Conservation (phyloP, 2,888 invertebrate genomes). For the Protula sp. region DNA sequence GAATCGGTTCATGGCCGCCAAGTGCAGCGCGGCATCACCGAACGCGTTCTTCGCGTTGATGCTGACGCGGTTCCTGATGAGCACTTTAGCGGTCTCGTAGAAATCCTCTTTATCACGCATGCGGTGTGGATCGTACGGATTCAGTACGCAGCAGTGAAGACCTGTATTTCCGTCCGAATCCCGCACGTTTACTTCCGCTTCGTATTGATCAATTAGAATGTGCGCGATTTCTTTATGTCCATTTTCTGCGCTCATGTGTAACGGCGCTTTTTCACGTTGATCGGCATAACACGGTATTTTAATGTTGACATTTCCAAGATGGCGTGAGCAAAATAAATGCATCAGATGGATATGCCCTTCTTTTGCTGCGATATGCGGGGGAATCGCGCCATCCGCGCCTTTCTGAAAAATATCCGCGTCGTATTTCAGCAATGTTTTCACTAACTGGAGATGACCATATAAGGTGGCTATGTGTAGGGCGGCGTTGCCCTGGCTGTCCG, state of each 20-base stretch:
- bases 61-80: constrained; percentile 21
- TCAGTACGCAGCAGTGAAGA: constrained; percentile 26
- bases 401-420: constrained; percentile 29
- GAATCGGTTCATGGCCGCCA: constrained; percentile 27
- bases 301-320: constrained; percentile 24
- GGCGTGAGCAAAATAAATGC: constrained; percentile 24
- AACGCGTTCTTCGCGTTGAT: constrained; percentile 26
- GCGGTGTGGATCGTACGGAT: constrained; percentile 20
- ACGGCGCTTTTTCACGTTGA: constrained; percentile 24
- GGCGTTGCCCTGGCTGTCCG: constrained; percentile 25
- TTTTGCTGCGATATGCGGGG: constrained; percentile 29
- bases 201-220: constrained; percentile 24
- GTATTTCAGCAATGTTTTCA: constrained; percentile 23
- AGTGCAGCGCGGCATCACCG: constrained; percentile 27
- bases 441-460: constrained; percentile 29
- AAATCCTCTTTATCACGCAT: constrained; percentile 31
- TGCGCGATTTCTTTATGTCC: constrained; percentile 25
- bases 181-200: constrained; percentile 27
- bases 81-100: constrained; percentile 23
- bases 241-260: constrained; percentile 27
- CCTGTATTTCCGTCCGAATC: constrained; percentile 29
- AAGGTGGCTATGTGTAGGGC: constrained; percentile 27
- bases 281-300: constrained; percentile 28
- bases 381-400: constrained; percentile 22
- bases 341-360: constrained; percentile 31